Percentiles rank a stretch among this genome's conserved stretches.
These are phyloP conservation scores for Pseudomyrmex flavicornis DNA, from an alignment of 1,140 invertebrate species.

Conservation along the genomic window DNA sequence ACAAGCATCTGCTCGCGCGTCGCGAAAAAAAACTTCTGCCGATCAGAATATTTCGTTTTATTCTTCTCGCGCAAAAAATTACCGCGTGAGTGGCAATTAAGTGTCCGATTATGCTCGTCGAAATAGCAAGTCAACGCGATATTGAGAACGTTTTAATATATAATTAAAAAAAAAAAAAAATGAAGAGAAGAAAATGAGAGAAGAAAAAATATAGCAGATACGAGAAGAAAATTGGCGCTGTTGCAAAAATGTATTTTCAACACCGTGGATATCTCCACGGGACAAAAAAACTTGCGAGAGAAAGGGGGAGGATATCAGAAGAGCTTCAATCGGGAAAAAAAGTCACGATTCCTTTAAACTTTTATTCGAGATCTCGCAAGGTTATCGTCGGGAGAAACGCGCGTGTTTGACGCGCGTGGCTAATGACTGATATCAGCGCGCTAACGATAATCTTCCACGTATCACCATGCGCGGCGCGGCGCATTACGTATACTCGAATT, in stretches of 20 bases:
- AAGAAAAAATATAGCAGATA: background rate
- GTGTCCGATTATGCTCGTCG: background rate
- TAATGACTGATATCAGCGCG: constrained; percentile 41
- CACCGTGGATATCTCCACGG: background rate
- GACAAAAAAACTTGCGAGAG: background rate
- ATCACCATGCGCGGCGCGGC: constrained; percentile 33
- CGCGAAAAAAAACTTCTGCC: background rate
- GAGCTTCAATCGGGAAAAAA: background rate
- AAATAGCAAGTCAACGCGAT: background rate
- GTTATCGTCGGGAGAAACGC: constrained; percentile 36
- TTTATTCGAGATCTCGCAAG: background rate
- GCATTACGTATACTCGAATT: constrained; percentile 59
- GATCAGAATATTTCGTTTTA: constrained; percentile 21
- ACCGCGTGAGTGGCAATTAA: too few species aligned
- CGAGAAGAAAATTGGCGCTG: background rate
- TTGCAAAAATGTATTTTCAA: background rate
- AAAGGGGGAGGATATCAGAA: background rate
- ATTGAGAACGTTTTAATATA: background rate
- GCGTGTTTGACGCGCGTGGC: background rate
- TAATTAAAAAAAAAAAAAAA: background rate
- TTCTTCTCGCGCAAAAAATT: too few species aligned
- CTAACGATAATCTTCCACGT: constrained; percentile 63
- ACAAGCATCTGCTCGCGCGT: background rate
- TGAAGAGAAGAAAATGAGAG: too few species aligned
- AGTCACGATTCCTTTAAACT: too few species aligned